Evolutionary conservation across 64 coral and sea anemone genomes (phyloP), one percentile per base, ranked within the genome.

Genomic region (Dendrophyllia cribrosa): DNA sequence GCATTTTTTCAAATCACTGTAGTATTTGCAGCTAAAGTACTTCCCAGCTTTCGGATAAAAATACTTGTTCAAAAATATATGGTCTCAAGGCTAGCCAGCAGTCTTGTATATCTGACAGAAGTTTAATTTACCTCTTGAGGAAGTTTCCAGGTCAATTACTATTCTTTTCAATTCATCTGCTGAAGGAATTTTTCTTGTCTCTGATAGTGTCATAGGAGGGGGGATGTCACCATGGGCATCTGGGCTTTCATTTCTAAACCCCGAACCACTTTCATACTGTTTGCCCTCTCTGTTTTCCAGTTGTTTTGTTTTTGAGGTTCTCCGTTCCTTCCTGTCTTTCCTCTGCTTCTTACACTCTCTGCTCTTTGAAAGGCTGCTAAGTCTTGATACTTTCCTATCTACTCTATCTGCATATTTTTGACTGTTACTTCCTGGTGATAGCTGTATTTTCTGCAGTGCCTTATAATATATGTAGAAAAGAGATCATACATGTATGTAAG

Each of bases 91-190:
- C 9, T 53, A 53, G 51, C 9, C 51, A 53, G 51, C 9, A 5
- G 51, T n/a, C n/a, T n/a, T n/a, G n/a, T n/a, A n/a, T n/a, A n/a
- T n/a, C n/a, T n/a, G n/a, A n/a, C n/a, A n/a, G n/a, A n/a, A n/a
- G n/a, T n/a, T n/a, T n/a, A n/a, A n/a, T n/a, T 4, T 89, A 89
- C 87, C 87, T 51, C 87, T 77, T 89, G 87, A 77, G 10, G 87
- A 77, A 11, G 87, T 89, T 17, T 89, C 87, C 15, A 89, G 1
- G 34, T 89, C 74, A 77, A 89, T 66, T 4, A 77, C 44, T 22
- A 89, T 9, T 77, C 8, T 89, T 14, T 45, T 65, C 7, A 65
- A 21, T 9, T 49, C 5, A 49, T 6, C 59, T 9, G 15, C 44
- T 77, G 59, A 44, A 76, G 71, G 45, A 11, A 89, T 22, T 89